These are phyloP conservation scores for Troilus luridus DNA, from an alignment of 2,888 invertebrate genomes.

Conservation along the genomic window DNA sequence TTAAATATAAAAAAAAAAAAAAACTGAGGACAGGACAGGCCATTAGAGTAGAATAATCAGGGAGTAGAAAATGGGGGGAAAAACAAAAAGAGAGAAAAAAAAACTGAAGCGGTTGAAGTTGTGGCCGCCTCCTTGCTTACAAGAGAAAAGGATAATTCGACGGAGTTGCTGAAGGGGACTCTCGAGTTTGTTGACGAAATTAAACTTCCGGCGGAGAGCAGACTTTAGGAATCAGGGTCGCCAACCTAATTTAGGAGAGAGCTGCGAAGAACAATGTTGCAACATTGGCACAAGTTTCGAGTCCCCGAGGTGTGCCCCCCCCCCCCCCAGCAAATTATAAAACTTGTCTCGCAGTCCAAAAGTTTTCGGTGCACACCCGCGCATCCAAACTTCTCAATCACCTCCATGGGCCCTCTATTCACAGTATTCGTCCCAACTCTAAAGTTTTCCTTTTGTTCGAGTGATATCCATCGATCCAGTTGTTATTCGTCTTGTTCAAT, in stretches of 20 bases:
- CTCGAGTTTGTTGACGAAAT: slow-evolving; percentile 46
- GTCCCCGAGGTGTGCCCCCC: slow-evolving; percentile 47
- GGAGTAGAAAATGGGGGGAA: background rate
- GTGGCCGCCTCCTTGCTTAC: background rate
- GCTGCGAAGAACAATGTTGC: slow-evolving; percentile 48
- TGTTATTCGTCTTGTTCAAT: background rate
- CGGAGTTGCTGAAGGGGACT: background rate
- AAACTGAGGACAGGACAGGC: background rate
- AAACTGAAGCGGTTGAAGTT: slow-evolving; percentile 24
- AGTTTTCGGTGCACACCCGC: background rate
- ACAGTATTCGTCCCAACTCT: background rate
- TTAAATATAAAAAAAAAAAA: background rate
- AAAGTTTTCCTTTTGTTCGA: slow-evolving; percentile 7
- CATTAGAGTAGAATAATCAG: background rate
- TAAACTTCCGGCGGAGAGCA: slow-evolving; percentile 53
- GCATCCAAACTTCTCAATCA: slow-evolving; percentile 17
- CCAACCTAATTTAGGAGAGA: slow-evolving; percentile 51
- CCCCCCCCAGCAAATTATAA: slow-evolving; percentile 48
- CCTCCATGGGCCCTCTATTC: background rate
- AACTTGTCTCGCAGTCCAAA: background rate
- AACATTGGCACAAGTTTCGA: slow-evolving; percentile 46
- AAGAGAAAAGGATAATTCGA: slow-evolving; percentile 34
- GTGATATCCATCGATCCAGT: background rate
- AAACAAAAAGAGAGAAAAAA: background rate
- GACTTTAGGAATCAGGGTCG: slow-evolving; percentile 53